Evolutionary conservation across 2,797 vertebrate species (phyloP).

Genomic region (Hipposideros larvatus): DNA sequence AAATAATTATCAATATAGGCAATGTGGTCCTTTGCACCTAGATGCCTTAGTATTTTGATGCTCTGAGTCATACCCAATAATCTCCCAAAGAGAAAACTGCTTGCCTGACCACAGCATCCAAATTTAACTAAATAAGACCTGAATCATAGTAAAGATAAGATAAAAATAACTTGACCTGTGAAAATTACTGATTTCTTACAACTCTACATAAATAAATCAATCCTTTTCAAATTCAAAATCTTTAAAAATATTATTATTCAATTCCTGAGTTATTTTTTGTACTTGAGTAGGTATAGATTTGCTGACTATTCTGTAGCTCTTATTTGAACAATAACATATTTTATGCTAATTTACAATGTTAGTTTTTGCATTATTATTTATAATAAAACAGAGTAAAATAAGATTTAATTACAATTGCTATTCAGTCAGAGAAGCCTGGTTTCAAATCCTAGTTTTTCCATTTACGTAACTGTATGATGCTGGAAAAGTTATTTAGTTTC

Average conservation of each 20-base stretch:
- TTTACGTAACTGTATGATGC: not conserved
- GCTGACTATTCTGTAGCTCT: not conserved
- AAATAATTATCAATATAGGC: not conserved
- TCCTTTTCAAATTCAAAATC: not conserved
- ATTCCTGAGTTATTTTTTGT: not conserved
- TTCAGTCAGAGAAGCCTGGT: not conserved
- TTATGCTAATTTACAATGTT: not conserved
- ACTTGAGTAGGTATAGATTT: not conserved
- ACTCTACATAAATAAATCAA: not conserved
- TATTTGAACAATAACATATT: not conserved
- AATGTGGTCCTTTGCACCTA: not conserved
- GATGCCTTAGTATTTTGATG: not conserved
- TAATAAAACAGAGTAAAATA: not conserved
- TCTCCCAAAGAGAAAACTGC: not conserved
- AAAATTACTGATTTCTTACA: not conserved
- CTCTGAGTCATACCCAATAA: not conserved
- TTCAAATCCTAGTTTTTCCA: not conserved
- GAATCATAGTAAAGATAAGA: not conserved
- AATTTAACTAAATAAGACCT: not conserved
- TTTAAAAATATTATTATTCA: not conserved
- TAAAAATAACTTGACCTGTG: not conserved
- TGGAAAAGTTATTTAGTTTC: not conserved
- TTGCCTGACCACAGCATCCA: not conserved
- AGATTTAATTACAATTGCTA: not conserved
- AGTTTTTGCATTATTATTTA: not conserved